These are phyloP conservation scores for Gambusia yucatana DNA, from an alignment of 2,797 vertebrate species.

Conservation along the genomic window DNA sequence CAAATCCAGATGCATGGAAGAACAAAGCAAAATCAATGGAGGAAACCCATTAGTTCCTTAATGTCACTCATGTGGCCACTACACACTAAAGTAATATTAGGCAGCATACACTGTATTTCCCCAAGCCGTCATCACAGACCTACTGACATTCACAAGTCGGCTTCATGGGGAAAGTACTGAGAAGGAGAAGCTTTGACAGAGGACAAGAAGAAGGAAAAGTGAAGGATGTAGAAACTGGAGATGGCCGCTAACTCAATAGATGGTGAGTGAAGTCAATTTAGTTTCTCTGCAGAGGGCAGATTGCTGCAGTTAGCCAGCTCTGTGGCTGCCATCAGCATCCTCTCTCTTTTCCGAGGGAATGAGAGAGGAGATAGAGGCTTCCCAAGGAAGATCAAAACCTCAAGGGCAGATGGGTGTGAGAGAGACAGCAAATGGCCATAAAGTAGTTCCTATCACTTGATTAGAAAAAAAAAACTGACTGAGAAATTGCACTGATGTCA, in stretches of 20 bases:
- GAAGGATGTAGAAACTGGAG: constrained; percentile 74
- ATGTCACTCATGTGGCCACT: constrained; percentile 56
- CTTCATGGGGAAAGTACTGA: constrained; percentile 45
- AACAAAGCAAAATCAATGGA: constrained; percentile 47
- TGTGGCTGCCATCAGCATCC: constrained; percentile 57
- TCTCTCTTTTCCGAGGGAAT: constrained; percentile 47
- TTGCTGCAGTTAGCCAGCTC: constrained; percentile 64
- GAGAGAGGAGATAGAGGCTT: constrained; percentile 47
- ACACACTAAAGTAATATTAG: constrained; percentile 65
- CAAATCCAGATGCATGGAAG: constrained; percentile 44
- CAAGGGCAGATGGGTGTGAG: constrained; percentile 53
- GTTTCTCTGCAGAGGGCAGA: constrained; percentile 75
- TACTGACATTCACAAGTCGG: constrained; percentile 67
- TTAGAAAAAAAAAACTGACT: constrained; percentile 50
- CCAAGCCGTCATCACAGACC: constrained; percentile 52
- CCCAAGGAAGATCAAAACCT: constrained; percentile 55
- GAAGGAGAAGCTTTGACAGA: constrained; percentile 47
- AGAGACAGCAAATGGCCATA: constrained; percentile 61
- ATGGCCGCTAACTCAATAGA: constrained; percentile 75
- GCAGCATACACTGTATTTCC: constrained; percentile 49
- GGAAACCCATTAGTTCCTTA: constrained; percentile 62
- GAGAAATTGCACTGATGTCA: constrained; percentile 37
- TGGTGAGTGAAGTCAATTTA: constrained; percentile 77
- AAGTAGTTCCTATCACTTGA: constrained; percentile 62
- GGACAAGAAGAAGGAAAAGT: constrained; percentile 54